These are phyloP conservation scores for Balearica regulorum DNA, from an alignment of 2,797 vertebrate genomes.

Conservation along the genomic window DNA sequence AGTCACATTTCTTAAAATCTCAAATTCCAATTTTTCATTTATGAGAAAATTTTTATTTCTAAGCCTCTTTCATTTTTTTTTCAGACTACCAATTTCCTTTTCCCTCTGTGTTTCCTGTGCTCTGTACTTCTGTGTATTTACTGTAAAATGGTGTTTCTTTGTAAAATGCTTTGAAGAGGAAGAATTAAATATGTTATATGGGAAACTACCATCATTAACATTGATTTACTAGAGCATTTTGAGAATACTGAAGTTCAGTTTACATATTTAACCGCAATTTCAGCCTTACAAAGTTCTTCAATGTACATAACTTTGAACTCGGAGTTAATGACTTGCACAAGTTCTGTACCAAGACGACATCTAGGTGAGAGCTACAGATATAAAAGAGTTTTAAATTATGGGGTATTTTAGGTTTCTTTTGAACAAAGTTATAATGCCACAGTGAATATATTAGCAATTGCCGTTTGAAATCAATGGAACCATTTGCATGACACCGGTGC, in stretches of 20 bases:
- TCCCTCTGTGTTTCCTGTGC: not conserved
- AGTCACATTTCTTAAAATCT: not conserved
- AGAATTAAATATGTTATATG: constrained; percentile 19
- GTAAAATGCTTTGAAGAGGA: constrained; percentile 44
- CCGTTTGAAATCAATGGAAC: constrained; percentile 44
- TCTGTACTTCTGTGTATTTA: constrained; percentile 5
- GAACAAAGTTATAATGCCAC: not conserved
- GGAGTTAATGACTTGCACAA: constrained; percentile 1
- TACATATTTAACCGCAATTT: constrained; percentile 51
- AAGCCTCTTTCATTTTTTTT: not conserved
- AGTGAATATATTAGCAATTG: constrained; percentile 21
- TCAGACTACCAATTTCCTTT: not conserved
- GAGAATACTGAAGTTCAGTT: constrained; percentile 39
- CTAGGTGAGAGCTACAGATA: constrained; percentile 1
- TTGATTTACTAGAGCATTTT: constrained; percentile 42
- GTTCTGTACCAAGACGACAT: constrained; percentile 1
- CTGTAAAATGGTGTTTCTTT: constrained; percentile 22
- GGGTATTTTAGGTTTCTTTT: constrained; percentile 28
- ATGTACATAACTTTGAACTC: constrained; percentile 39
- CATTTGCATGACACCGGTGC: constrained; percentile 10
- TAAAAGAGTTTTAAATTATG: constrained; percentile 23
- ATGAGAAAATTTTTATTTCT: not conserved
- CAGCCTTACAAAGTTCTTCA: constrained; percentile 45
- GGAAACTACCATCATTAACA: constrained; percentile 29
- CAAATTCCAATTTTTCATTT: not conserved